Evolutionary conservation across 2,888 invertebrate species (phyloP), one percentile per base, ranked within the genome.

Genomic region (Lagria hirta): DNA sequence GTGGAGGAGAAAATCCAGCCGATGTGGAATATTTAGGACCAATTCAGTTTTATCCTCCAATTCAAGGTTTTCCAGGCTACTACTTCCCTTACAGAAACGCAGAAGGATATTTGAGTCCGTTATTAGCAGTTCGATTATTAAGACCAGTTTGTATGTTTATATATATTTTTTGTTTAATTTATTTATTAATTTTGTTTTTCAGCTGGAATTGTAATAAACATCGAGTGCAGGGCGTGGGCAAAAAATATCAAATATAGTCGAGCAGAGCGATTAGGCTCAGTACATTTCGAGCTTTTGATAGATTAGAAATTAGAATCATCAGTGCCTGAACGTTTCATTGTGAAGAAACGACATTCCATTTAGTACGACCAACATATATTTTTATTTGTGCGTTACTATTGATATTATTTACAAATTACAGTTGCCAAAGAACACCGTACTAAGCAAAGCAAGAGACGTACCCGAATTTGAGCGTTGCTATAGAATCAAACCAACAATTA

Each of bases 1-100:
- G 97, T 69, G 85, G 89, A 61, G 97, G 97, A 28, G 95, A 95
- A 77, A 91, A 89, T 71, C 88, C 93, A 0, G 88, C 89, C 1
- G 96, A 96, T 73, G 77, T 85, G 45, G 96, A 97, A 72, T 90
- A 93, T 70, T 81, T 96, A 51, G 96, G 95, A 0, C 83, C 85
- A 2, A 77, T 96, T 49, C 76, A 81, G 48, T 94, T 94, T 74
- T 75, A 82, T 53, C 92, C 92, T 0, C 27, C 23, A 4, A 53
- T 66, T 14, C 80, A 83, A 58, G 92, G 93, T 36, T 91, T 92
- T 68, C 90, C 91, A 0, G 89, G 89, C 1, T 91, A 87, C 66
- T 94, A 87, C 73, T 94, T 88, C 75, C 94, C 94, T 0, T 94
- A 83, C 68, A 82, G 83, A 59, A 91, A 92, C 68, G 83, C 86